A percentile compares a stretch with the other conserved stretches of the same genome.
Conservation (phyloP, 2,797 vertebrate genomes). For the Eutrigla gurnardus region DNA sequence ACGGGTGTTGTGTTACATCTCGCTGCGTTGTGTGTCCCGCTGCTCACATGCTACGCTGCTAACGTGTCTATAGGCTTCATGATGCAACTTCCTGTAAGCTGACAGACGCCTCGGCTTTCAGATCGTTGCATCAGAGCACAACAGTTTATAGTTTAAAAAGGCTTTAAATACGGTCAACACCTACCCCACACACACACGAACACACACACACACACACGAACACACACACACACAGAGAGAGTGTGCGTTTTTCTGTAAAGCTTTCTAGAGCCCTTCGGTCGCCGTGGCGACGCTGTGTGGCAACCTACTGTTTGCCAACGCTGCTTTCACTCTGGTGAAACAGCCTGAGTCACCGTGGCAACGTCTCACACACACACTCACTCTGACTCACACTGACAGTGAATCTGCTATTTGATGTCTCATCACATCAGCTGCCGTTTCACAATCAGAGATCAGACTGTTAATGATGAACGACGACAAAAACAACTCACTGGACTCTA, state of each 20-base stretch:
- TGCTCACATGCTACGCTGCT: constrained; percentile 58
- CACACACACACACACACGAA: constrained; percentile 20
- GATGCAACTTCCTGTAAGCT: constrained; percentile 82
- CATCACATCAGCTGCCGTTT: constrained; percentile 25
- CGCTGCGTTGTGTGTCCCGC: constrained; percentile 35
- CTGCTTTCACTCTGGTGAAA: constrained; percentile 68
- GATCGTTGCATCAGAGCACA: constrained; percentile 79
- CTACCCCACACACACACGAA: constrained; percentile 33
- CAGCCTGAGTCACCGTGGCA: constrained; percentile 63
- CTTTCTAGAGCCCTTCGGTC: constrained; percentile 40
- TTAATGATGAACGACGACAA: neutral
- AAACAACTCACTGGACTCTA: neutral
- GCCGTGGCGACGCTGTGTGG: constrained; percentile 37
- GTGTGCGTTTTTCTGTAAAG: constrained; percentile 13
- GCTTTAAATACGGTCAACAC: constrained; percentile 74
- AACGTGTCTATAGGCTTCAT: constrained; percentile 75
- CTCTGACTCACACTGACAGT: constrained; percentile 7
- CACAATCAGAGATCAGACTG: constrained; percentile 9
- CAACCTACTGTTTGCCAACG: constrained; percentile 53
- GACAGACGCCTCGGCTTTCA: constrained; percentile 73
- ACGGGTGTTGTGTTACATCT: constrained; percentile 20
- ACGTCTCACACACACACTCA: constrained; percentile 22
- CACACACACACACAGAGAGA: neutral
- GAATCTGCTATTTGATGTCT: constrained; percentile 30
- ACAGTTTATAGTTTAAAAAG: constrained; percentile 78